A percentile compares a stretch with the other conserved stretches of the same genome.
Evolutionary conservation across 2,113 vertebrate species (phyloP).

Genomic region (Aviceda subcristata): DNA sequence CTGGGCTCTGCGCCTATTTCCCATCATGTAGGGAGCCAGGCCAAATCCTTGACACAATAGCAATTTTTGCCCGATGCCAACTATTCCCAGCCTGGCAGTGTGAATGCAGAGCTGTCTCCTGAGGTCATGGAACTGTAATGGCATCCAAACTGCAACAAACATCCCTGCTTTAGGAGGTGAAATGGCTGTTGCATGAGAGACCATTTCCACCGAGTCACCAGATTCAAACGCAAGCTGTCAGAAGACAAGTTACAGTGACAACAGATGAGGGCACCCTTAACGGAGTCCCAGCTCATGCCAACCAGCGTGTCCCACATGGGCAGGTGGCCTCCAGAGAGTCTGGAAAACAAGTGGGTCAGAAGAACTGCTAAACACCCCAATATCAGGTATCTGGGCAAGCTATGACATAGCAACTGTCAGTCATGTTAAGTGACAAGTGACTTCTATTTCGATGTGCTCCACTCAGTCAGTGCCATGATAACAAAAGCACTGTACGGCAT

Average conservation of each 20-base stretch:
- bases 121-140: conserved; percentile 49
- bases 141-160: neutral
- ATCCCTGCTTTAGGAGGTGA: neutral
- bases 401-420: neutral
- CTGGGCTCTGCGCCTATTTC: conserved; percentile 52
- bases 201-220: neutral
- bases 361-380: neutral
- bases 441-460: neutral
- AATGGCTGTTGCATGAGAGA: neutral
- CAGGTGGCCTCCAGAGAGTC: neutral
- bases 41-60: conserved; percentile 65
- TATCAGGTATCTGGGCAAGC: neutral
- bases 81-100: conserved; percentile 44
- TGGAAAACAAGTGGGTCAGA: neutral
- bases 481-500: neutral
- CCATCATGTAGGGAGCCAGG: conserved; percentile 42
- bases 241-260: neutral
- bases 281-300: neutral
- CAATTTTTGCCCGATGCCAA: conserved; percentile 58
- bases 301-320: neutral
- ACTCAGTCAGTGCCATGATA: neutral
- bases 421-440: neutral
- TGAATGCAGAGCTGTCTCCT: neutral
- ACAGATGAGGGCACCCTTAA: neutral
- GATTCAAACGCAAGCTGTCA: neutral